phyloP scores from a whole-genome alignment of 1,140 invertebrate genomes.

The Rhopalosiphum maidis region DNA sequence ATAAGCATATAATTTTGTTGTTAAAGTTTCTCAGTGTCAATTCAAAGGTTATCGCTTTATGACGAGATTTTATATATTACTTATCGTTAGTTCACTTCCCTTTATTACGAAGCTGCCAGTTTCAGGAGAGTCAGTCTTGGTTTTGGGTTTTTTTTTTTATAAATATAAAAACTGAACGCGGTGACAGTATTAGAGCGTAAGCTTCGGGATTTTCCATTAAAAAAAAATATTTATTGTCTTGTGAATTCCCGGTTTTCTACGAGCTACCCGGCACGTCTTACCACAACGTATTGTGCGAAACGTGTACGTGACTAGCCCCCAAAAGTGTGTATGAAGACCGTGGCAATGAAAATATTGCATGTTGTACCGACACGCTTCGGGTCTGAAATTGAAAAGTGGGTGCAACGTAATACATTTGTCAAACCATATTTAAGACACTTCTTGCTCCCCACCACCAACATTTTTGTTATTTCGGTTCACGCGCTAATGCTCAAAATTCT shows the following conservation, averaged over 20 bases:
- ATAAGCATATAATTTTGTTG: no score
- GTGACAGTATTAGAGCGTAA: background rate
- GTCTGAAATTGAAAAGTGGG: slow-evolving; percentile 1
- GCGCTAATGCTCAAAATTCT: no score
- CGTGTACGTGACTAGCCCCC: background rate
- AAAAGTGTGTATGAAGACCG: background rate
- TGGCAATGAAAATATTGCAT: background rate
- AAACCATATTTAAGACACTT: background rate
- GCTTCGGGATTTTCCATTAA: background rate
- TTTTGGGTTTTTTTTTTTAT: background rate
- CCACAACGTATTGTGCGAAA: background rate
- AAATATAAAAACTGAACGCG: background rate
- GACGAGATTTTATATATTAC: background rate
- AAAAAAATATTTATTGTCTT: slow-evolving; percentile 8
- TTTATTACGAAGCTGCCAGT: background rate
- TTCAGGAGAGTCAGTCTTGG: background rate
- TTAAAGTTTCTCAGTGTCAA: background rate
- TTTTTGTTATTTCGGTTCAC: background rate
- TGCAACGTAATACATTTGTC: background rate
- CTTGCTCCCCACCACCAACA: background rate
- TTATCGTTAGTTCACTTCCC: background rate
- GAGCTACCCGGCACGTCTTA: background rate
- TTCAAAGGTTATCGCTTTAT: background rate
- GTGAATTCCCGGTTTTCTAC: background rate
- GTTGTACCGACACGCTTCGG: background rate